These are phyloP conservation scores for Pollenia amentaria DNA, from an alignment of 2,888 invertebrate species.

Conservation along the genomic window DNA sequence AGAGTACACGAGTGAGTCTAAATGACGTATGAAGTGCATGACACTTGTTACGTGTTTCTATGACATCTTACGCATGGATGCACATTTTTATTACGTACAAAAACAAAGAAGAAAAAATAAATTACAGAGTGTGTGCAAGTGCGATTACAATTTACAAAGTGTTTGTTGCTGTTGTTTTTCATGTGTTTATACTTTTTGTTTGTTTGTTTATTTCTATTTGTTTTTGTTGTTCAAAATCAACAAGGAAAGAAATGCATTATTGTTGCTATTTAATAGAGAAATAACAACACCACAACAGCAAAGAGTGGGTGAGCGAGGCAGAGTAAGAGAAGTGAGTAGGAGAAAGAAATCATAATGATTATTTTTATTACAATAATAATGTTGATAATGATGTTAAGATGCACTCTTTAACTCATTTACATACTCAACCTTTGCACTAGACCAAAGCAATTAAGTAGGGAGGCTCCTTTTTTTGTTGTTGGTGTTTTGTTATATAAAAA, in stretches of 20 bases:
- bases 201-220: slow-evolving; percentile 1
- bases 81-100: slow-evolving; percentile 66
- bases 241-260: neutral
- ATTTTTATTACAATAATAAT: slow-evolving; percentile 1
- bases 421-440: neutral
- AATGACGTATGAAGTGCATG: slow-evolving; percentile 75
- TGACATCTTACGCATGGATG: slow-evolving; percentile 75
- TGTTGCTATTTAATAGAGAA: slow-evolving; percentile 47
- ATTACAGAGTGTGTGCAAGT: slow-evolving; percentile 25
- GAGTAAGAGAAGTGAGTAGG: neutral
- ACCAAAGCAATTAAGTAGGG: slow-evolving; percentile 32
- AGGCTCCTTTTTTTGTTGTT: neutral
- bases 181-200: slow-evolving; percentile 25
- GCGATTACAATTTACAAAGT: slow-evolving; percentile 48
- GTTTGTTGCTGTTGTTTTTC: slow-evolving; percentile 42
- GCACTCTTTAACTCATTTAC: slow-evolving; percentile 10
- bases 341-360: neutral
- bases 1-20: slow-evolving; percentile 61
- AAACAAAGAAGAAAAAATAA: slow-evolving; percentile 58
- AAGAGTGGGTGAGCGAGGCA: neutral
- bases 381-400: slow-evolving; percentile 7
- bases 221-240: slow-evolving; percentile 15
- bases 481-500: neutral
- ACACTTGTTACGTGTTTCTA: slow-evolving; percentile 76
- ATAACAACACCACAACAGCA: neutral